Conservation (phyloP, 2,888 invertebrate genomes). For the Lymantria monacha region DNA sequence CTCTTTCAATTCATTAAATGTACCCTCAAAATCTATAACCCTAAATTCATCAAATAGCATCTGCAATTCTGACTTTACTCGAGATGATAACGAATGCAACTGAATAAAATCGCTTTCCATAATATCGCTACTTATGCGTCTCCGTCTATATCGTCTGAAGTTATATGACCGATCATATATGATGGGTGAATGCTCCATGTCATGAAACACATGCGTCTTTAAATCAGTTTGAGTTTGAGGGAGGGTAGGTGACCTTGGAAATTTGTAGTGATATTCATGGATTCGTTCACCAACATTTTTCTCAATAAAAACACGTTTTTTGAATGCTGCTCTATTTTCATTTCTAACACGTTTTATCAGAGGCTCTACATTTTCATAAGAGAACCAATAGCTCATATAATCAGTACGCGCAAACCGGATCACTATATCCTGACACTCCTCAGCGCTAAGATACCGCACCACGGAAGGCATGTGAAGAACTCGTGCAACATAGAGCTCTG, state of each 20-base stretch:
- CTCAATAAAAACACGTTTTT: conserved; percentile 48
- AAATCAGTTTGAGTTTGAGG: not conserved
- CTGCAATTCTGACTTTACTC: conserved; percentile 40
- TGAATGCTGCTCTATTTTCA: conserved; percentile 40
- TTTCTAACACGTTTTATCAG: conserved; percentile 42
- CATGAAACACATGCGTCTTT: not conserved
- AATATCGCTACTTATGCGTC: not conserved
- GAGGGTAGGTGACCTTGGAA: conserved; percentile 19
- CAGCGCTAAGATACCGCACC: conserved; percentile 37
- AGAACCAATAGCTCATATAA: conserved; percentile 44
- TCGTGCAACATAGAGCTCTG: conserved; percentile 47
- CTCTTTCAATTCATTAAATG: conserved; percentile 48
- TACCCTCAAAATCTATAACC: conserved; percentile 48
- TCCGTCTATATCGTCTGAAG: not conserved
- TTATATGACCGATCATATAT: not conserved
- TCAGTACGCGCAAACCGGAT: conserved; percentile 44
- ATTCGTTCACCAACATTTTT: conserved; percentile 40
- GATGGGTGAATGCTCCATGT: not conserved
- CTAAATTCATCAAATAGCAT: conserved; percentile 56
- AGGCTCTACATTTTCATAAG: conserved; percentile 49
- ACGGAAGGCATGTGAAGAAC: conserved; percentile 45
- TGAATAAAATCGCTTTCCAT: not conserved
- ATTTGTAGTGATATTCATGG: conserved; percentile 41
- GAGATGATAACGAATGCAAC: not conserved
- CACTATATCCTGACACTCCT: conserved; percentile 48